Conservation (phyloP, 2,113 vertebrate species). For the Larimichthys polyactis region DNA sequence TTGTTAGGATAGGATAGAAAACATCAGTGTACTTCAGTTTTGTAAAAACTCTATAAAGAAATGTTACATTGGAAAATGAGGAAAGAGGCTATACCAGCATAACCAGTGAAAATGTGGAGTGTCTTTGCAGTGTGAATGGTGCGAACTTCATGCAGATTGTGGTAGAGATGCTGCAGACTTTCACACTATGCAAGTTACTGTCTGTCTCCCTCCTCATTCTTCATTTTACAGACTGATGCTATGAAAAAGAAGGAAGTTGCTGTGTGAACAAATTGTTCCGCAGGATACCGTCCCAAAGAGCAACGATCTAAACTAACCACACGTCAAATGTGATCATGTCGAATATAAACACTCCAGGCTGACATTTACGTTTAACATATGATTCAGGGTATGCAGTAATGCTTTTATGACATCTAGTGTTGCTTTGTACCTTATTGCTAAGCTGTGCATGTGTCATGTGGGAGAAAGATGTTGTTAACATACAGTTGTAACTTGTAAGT, state of each 20-base stretch:
- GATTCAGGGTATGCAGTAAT: neutral
- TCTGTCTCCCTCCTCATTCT: slow-evolving; percentile 6
- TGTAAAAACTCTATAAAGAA: neutral
- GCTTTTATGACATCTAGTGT: slow-evolving; percentile 6
- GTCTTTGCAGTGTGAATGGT: slow-evolving; percentile 8
- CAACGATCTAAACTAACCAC: neutral
- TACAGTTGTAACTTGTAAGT: slow-evolving; percentile 9
- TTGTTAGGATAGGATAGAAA: slow-evolving; percentile 2
- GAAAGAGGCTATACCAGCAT: neutral
- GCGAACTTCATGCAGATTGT: slow-evolving; percentile 18
- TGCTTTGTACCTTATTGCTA: slow-evolving; percentile 2
- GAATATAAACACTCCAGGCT: slow-evolving; percentile 6
- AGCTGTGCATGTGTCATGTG: slow-evolving; percentile 4
- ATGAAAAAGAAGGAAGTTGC: neutral
- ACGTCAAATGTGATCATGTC: neutral
- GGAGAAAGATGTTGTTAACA: slow-evolving; percentile 15
- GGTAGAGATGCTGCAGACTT: slow-evolving; percentile 33
- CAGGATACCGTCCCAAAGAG: neutral
- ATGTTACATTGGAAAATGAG: neutral
- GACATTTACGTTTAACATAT: neutral
- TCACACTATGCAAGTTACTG: slow-evolving; percentile 7
- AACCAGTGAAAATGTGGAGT: slow-evolving; percentile 2
- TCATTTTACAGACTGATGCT: slow-evolving; percentile 6
- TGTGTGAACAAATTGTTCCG: neutral
- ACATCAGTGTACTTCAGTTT: neutral